Evolutionary conservation across 2,797 vertebrate species (phyloP), one percentile per base, ranked within the genome.

Genomic region (Loriculus beryllinus): DNA sequence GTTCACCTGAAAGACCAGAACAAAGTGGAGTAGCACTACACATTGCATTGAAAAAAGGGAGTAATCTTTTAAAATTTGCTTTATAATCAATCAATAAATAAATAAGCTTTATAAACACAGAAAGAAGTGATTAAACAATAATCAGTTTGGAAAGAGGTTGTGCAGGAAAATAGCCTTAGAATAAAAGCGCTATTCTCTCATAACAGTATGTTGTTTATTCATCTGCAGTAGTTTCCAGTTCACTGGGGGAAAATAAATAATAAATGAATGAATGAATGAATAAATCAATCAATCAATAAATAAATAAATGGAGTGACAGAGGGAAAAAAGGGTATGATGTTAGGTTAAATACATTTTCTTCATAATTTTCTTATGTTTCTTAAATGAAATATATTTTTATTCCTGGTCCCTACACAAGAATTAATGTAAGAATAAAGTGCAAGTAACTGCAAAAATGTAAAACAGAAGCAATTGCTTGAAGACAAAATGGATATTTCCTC

Each of bases 391-490:
- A 42, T 64, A 91, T 92, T 91, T 81, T 45, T 84, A 49, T 89
- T 95, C 95, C 43, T 82, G 5, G 4, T 92, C 48, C 19, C 19
- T 79, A 79, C 37, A 65, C 26, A 93, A 79, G 64, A 48, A 45
- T 80, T 87, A 45, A 45, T 45, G 14, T 83, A 92, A 45, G 20
- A 21, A 51, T 79, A 72, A 63, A 60, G 85, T 92, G n/a, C 85
- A 76, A 59, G 83, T 92, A 96, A 84, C 74, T 82, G 68, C 57
- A 47, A 82, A 94, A 97, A 96, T 84, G 78, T 0, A 42, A 96
- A 95, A 25, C 51, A 42, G 59, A 80, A 85, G 67, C 9, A 64
- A 93, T 72, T 45, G 35, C 26, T 78, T 89, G 75, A 94, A 92
- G 33, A 39, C 62, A 89, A n/a, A 91, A 92, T 43, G 26, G 18